Base-by-base conservation (phyloP, 2,888 invertebrate species). In the Tetheella fluctuosa region DNA sequence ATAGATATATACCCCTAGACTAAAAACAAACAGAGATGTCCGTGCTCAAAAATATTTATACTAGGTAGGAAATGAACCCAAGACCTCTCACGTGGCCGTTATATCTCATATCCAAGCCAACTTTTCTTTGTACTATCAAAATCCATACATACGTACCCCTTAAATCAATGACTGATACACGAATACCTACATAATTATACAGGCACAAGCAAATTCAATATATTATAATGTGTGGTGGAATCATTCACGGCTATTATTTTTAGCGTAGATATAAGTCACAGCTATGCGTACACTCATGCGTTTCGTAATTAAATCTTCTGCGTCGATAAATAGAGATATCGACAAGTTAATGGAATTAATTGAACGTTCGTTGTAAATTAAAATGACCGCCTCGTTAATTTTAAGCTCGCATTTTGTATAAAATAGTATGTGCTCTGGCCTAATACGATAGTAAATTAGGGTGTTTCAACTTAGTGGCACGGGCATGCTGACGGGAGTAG, bases 371-470 rank as follows among this genome's bases (percentile, higher is more conserved):
- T 71, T 79, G 75, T 81, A 83, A 84, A 86, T 86, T 84, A 81
- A 84, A 85, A 83, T 79, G 70, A 74, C 68, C 67, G 73, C 76
- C 79, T 74, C 79, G 79, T 84, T 82, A 81, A 85, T 84, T 84
- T 82, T 77, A 77, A 81, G 80, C 81, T 73, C 72, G 71, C 74
- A 80, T 86, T 85, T 84, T 77, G 84, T 81, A 74, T 81, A 84
- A 85, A 86, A 85, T 82, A 77, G 77, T 78, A 73, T 79, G 69
- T 68, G 76, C 61, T 67, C 68, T 76, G 77, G 77, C 71, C 81
- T 89, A 89, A 88, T 85, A 76, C 86, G 79, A 80, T 85, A 87
- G 80, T 90, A 89, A 89, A 90, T 90, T 88, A 88, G 88, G 84
- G 88, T 87, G 84, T 87, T 85, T 80, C 73, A 74, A 74, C 70